A percentile compares a stretch with the other conserved stretches of the same genome.
Evolutionary conservation across 92 coral and sea anemone species (phyloP).

Genomic region (Phenganax marumi): DNA sequence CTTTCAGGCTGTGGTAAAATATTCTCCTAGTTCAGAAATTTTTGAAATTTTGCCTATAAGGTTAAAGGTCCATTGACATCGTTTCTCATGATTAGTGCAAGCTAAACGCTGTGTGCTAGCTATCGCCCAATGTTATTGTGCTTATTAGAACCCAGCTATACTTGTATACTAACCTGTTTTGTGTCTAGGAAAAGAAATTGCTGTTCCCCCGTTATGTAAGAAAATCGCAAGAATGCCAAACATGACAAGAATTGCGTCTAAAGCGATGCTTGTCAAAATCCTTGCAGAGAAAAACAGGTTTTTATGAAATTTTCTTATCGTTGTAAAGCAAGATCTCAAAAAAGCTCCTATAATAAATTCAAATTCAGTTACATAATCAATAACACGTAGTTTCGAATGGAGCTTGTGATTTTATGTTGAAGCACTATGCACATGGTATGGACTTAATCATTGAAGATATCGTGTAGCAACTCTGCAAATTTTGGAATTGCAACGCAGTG

Average conservation of each 20-base stretch:
- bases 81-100: too few species aligned
- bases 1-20: too few species aligned
- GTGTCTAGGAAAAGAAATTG: slow-evolving; percentile 64
- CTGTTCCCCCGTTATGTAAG: slow-evolving; percentile 70
- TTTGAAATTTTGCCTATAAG: too few species aligned
- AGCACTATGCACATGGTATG: neutral
- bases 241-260: slow-evolving; percentile 67
- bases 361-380: neutral
- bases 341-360: neutral
- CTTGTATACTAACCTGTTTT: neutral
- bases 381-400: neutral
- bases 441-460: too few species aligned
- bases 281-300: slow-evolving; percentile 76
- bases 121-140: neutral
- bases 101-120: too few species aligned
- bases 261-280: slow-evolving; percentile 66
- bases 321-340: neutral
- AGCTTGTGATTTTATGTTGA: neutral
- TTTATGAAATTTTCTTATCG: neutral
- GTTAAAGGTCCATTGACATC: too few species aligned
- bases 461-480: neutral
- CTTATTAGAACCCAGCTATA: neutral
- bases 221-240: slow-evolving; percentile 72
- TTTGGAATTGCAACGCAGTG: too few species aligned
- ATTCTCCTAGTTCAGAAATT: too few species aligned